Evolutionary conservation across 2,888 invertebrate genomes (phyloP), one percentile per base, ranked within the genome.

Genomic region (Mimachlamys varia): DNA sequence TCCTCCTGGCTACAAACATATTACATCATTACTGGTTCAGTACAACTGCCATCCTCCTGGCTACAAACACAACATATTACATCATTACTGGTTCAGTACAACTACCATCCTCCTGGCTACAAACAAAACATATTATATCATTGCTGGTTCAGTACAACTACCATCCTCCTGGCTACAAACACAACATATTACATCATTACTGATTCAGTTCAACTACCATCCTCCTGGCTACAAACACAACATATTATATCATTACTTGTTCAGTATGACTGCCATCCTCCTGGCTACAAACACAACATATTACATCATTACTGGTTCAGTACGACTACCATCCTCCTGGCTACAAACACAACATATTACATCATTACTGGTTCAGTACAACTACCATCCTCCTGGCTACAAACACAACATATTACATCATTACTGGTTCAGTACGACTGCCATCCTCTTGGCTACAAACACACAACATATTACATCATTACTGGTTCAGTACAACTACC

Each of bases 341-440:
- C 58, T 58, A n/a, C n/a, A 58, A 58, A 58, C 58, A 58, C 58
- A 58, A 22, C 22, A 44, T 44, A 44, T 44, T 3, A 44, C 44
- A 44, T 44, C 7, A 44, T n/a, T n/a, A n/a, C 92, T 22, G 92
- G 92, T 58, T 89, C 88, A 76, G 76, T 33, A 76, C 76, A 33
- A 76, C 76, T 27, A 33, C 76, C 33, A 15, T 76, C 76, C 17
- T 76, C 58, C 58, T 58, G 58, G 19, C 58, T 58, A n/a, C n/a
- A 58, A 58, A 58, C 58, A 58, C 58, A 58, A 22, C 22, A 44
- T 44, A 44, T 44, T 3, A 44, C 44, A 44, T 44, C 7, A 44
- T n/a, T n/a, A n/a, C 92, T 22, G 92, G 92, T 58, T 89, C 88
- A 76, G 76, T 33, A 76, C 76, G 27, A 76, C 76, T 27, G 76